phyloP scores from a whole-genome alignment of 2,113 vertebrate genomes.

The Pseudolaguvia tuberculata region DNA sequence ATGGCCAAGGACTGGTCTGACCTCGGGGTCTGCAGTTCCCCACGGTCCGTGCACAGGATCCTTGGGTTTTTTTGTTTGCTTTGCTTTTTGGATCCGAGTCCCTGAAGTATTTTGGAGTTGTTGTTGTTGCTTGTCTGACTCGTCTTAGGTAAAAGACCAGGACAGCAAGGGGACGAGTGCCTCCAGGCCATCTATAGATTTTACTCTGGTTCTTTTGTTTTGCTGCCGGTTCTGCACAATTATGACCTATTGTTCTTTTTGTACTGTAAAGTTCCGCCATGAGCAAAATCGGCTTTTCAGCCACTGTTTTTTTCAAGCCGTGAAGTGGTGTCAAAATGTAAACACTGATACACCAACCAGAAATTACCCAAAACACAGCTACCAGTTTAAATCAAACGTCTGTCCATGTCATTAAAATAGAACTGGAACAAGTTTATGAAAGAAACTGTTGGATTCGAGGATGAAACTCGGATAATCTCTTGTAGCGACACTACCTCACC shows the following conservation, averaged over 20 bases:
- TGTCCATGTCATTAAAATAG: too few species aligned
- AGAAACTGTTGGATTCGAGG: too few species aligned
- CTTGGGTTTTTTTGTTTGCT: slow-evolving; percentile 5
- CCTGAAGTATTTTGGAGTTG: slow-evolving; percentile 57
- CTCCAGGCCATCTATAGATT: slow-evolving; percentile 45
- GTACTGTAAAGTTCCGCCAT: slow-evolving; percentile 1
- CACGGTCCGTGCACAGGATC: slow-evolving; percentile 10
- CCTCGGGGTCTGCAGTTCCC: slow-evolving; percentile 50
- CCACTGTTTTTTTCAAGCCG: not conserved
- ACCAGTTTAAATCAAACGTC: too few species aligned
- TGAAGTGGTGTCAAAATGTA: too few species aligned
- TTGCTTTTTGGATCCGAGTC: slow-evolving; percentile 50
- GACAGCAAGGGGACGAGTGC: slow-evolving; percentile 53
- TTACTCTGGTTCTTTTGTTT: not conserved
- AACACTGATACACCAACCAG: too few species aligned
- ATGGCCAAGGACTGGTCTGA: slow-evolving; percentile 59
- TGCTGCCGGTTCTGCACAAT: not conserved
- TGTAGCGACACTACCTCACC: too few species aligned
- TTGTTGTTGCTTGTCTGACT: slow-evolving; percentile 52
- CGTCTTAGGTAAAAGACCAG: slow-evolving; percentile 60
- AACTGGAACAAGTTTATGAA: too few species aligned
- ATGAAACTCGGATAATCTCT: too few species aligned
- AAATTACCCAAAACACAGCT: too few species aligned
- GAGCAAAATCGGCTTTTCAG: not conserved
- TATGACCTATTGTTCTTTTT: slow-evolving; percentile 3